These are phyloP conservation scores for Apostichopus californicus DNA, from an alignment of 35 echinoderm and acorn worm species.

Conservation along the genomic window DNA sequence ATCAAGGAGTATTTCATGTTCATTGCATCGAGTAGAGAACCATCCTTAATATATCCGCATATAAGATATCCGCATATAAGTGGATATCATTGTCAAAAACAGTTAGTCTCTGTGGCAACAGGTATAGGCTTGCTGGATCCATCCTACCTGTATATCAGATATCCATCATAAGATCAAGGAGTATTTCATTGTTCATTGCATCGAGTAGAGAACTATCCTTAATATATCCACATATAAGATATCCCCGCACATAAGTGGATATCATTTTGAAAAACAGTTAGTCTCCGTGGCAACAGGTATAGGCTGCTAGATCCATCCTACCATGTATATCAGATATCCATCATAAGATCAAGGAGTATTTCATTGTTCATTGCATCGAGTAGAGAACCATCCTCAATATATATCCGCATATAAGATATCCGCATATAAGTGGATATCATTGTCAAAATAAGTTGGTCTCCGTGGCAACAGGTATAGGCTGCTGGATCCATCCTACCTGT, in stretches of 20 bases:
- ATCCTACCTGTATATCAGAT: neutral
- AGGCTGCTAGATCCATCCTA: neutral
- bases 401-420: too few species aligned
- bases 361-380: slow-evolving; percentile 14
- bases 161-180: slow-evolving; percentile 29
- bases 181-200: slow-evolving; percentile 9
- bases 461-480: too few species aligned
- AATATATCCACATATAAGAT: too few species aligned
- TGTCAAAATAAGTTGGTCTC: too few species aligned
- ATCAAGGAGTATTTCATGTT: slow-evolving; percentile 20
- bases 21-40: neutral
- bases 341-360: slow-evolving; percentile 6
- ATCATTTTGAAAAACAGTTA: too few species aligned
- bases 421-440: too few species aligned
- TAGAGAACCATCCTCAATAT: neutral
- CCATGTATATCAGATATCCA: neutral
- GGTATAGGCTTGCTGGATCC: neutral
- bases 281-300: neutral
- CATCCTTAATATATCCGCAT: neutral
- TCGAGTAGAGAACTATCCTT: neutral
- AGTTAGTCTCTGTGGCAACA: neutral
- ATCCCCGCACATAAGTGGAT: too few species aligned
- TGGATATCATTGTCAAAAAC: too few species aligned
- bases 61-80: too few species aligned
- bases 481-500: too few species aligned